Conservation (phyloP, 2,113 vertebrate species). For the Varanus komodoensis region DNA sequence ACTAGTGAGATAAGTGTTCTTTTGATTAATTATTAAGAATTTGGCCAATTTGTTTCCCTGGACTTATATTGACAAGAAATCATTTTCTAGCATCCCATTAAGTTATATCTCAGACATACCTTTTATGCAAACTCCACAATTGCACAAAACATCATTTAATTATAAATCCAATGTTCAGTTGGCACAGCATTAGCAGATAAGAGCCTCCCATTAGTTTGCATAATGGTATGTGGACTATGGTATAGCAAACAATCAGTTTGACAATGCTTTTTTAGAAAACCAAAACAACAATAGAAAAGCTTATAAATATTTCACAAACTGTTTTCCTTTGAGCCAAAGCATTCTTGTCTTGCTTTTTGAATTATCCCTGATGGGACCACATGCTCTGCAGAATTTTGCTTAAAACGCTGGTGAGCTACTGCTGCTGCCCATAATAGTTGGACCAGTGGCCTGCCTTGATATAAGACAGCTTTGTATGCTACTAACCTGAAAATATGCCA, state of each 20-base stretch:
- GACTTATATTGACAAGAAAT: conserved; percentile 76
- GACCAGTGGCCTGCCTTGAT: too few relatives aligned
- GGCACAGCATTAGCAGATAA: conserved; percentile 5
- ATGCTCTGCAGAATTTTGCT: too few relatives aligned
- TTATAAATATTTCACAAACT: background rate
- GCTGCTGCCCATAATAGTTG: too few relatives aligned
- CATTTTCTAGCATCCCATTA: conserved; percentile 68
- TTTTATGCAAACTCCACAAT: conserved; percentile 45
- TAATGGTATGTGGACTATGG: background rate
- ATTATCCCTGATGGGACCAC: background rate
- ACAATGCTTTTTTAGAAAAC: background rate
- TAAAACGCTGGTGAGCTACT: too few relatives aligned
- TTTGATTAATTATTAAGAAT: conserved; percentile 81
- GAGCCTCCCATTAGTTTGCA: background rate
- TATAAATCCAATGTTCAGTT: conserved; percentile 36
- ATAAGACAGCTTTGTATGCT: background rate
- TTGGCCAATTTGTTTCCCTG: conserved; percentile 76
- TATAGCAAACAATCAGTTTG: background rate
- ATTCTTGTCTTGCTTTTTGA: background rate
- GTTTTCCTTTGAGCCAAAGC: background rate
- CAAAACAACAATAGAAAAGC: too few relatives aligned
- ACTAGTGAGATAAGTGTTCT: conserved; percentile 70
- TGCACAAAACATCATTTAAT: conserved; percentile 46
- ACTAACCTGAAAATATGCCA: background rate
- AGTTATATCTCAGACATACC: conserved; percentile 56